Evolutionary conservation across 2,888 invertebrate genomes (phyloP), one percentile per base, ranked within the genome.

Genomic region (Drosophila monieri): DNA sequence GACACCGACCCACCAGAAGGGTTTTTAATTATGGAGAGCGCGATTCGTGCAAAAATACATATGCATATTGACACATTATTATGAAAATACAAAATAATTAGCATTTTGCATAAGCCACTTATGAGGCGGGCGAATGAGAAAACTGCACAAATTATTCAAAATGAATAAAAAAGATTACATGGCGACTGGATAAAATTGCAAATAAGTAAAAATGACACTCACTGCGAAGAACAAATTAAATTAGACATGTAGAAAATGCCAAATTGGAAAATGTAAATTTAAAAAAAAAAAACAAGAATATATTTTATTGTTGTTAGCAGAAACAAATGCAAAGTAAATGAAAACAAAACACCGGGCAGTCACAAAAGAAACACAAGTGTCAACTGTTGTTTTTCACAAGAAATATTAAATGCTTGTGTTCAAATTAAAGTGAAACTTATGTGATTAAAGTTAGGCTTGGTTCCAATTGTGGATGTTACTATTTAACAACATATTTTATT

Each of bases 91-190:
- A 74, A 73, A 78, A 80, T 89, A 89, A 89, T 89, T 89, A 89
- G 89, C 89, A 85, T 90, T 90, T 90, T 83, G 83, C 76, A 80
- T 74, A 77, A 84, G 66, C 79, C 80, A 85, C n/a, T n/a, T n/a
- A 46, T 76, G 68, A 62, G 68, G 74, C 85, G 67, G 56, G 67
- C 65, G 15, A 61, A 21, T 51, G 62, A 35, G 55, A 60, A 47
- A 49, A 48, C 43, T 48, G 44, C 41, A 32, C 41, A 30, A 53
- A 55, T 44, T 48, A 54, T 43, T 18, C 23, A 41, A 48, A 32
- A 27, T 18, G 15, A n/a, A 18, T 25, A 30, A 14, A 41, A 35
- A 35, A 67, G 32, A 14, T 6, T 10, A n/a, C 14, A 18, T 15
- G 23, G 30, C n/a, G 51, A 23, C 37, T 52, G 52, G 25, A 49